Conservation (phyloP, 2,888 invertebrate genomes). For the Clusia tigrina region DNA sequence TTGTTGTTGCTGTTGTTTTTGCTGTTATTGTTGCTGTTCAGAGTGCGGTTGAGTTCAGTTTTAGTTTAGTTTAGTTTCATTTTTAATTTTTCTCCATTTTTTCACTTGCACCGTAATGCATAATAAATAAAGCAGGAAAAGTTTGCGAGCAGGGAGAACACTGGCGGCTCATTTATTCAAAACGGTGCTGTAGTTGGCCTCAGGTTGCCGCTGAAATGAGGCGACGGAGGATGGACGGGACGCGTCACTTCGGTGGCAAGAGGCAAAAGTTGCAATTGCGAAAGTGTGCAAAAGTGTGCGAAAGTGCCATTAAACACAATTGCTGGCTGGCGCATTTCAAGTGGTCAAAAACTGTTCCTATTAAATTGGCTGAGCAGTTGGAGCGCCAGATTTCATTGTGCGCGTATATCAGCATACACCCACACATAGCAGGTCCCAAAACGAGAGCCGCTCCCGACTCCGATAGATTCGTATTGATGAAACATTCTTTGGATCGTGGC, state of each 20-base stretch:
- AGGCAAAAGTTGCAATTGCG: too few species aligned
- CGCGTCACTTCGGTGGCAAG: background rate
- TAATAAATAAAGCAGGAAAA: slow-evolving; percentile 15
- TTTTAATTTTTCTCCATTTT: slow-evolving; percentile 12
- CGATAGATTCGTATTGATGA: too few species aligned
- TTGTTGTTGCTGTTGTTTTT: background rate
- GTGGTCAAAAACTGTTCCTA: too few species aligned
- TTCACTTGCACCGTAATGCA: slow-evolving; percentile 16
- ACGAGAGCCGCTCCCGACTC: too few species aligned
- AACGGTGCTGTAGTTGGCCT: slow-evolving; percentile 22
- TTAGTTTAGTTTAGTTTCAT: background rate
- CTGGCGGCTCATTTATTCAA: slow-evolving; percentile 24
- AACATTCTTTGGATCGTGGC: too few species aligned
- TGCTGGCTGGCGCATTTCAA: too few species aligned
- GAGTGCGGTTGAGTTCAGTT: background rate
- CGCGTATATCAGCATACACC: too few species aligned
- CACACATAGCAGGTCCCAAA: too few species aligned
- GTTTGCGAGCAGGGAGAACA: slow-evolving; percentile 18
- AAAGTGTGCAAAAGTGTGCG: background rate
- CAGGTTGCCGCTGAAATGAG: slow-evolving; percentile 7
- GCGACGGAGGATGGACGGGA: background rate
- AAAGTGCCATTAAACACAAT: background rate
- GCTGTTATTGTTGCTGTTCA: slow-evolving; percentile 6
- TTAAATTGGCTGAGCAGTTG: too few species aligned
- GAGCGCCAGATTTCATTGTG: too few species aligned